Evolutionary conservation across 2,113 vertebrate genomes (phyloP), one percentile per base, ranked within the genome.

Genomic region (Marmota monax): DNA sequence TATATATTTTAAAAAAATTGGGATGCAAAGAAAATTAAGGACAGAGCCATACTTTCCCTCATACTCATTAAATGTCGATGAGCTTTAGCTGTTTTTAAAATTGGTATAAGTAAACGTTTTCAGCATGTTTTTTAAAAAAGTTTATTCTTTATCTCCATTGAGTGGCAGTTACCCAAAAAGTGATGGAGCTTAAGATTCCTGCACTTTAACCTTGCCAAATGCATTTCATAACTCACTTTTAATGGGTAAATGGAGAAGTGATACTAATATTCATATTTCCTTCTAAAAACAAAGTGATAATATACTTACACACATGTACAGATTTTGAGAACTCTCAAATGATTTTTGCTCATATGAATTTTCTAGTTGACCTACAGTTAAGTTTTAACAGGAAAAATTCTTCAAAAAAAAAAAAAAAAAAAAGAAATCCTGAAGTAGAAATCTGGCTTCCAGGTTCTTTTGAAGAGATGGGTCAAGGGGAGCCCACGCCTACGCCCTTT

Each of bases 91-190:
- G 45, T 95, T 88, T 90, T 34, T 58, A 84, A 94, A 80, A 63
- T 16, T 80, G 32, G 5, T 69, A 23, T 72, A 65, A 91, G n/a
- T 18, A 69, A 22, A 72, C 39, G 34, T 56, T 65, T 85, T 76
- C 37, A 86, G 95, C 53, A 58, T 45, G 74, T 90, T 17, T 79
- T n/a, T 87, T 69, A 48, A 88, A 92, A 84, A 92, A 84, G 29
- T 51, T 34, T 23, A 88, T 56, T 82, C 9, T 48, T 4, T 70
- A 58, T 65, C 23, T 77, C 70, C 27, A 67, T 8, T 73, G 13
- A 27, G 22, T 78, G 51, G 42, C 85, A 61, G 53, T 69, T 76
- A 87, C 25, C 76, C 8, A 27, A 39, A 82, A 92, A 83, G 20
- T 17, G 11, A 70, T 4, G 9, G 12, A 82, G 5, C 17, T 86